Percentiles rank a stretch among this genome's conserved stretches.
Evolutionary conservation across 1,140 invertebrate genomes (phyloP).

Genomic region (Drosophila oshimai): DNA sequence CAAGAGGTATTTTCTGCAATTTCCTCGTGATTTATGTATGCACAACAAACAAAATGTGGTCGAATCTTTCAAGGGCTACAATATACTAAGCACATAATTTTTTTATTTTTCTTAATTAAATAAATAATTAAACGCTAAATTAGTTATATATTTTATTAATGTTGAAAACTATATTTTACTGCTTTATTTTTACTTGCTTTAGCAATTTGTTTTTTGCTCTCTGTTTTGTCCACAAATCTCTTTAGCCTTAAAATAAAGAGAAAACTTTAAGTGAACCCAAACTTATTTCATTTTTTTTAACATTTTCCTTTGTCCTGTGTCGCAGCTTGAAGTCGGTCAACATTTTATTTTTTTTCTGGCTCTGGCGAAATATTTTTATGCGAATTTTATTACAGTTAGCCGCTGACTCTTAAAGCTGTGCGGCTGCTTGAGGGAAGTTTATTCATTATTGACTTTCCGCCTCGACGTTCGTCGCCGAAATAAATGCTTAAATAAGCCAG

Average conservation of each 20-base stretch:
- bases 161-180: background rate
- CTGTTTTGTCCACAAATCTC: background rate
- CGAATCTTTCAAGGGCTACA: too few species aligned
- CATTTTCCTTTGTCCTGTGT: constrained; percentile 14
- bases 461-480: constrained; percentile 33
- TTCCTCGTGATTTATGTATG: background rate
- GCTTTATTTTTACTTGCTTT: too few species aligned
- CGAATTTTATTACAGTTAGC: constrained; percentile 77
- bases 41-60: background rate
- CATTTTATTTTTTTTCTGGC: constrained; percentile 41
- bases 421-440: constrained; percentile 34
- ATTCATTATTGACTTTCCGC: constrained; percentile 74
- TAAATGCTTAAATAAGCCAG: constrained; percentile 73
- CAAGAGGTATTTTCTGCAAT: background rate
- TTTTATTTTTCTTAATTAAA: too few species aligned
- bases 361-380: constrained; percentile 74
- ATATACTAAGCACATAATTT: too few species aligned
- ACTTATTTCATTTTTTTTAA: background rate
- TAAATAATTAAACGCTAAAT: too few species aligned
- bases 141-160: too few species aligned
- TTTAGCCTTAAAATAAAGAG: background rate
- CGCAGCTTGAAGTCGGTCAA: constrained; percentile 60
- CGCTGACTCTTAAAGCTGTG: constrained; percentile 52
- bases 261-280: background rate
- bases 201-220: background rate